Evolutionary conservation across 2,113 vertebrate species (phyloP), one percentile per base, ranked within the genome.

Genomic region (Psophia crepitans): DNA sequence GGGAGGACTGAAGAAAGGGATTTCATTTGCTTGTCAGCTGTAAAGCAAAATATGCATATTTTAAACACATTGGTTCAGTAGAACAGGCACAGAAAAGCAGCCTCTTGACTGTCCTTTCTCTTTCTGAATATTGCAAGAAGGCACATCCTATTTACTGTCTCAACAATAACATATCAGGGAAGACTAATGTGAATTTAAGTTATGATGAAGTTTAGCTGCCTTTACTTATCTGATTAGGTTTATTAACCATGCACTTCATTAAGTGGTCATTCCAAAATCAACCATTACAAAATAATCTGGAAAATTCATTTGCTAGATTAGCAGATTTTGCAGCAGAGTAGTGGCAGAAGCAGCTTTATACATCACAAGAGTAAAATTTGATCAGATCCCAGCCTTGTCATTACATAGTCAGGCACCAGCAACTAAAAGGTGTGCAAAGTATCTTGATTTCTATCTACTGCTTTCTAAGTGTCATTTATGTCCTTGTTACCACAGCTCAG

Each of bases 1-100:
- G 98, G 84, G 53, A 97, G 79, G 53, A 99, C 93, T 5, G 98
- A 96, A 2, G 98, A 97, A 94, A 99, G 97, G 0, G 99, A 99
- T 93, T 99, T 99, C 43, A 98, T 95, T 32, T 98, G 98, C 35
- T 35, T 96, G 96, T 99, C 97, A 86, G 98, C 99, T 99, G 92
- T 58, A 96, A 97, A 94, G 14, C 2, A 97, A 94, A 94, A 96
- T 2, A 73, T 1, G 8, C 5, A 1, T 21, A 28, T 27, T 75
- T 75, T 79, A 44, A 56, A 46, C 1, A 43, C 8, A 33, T 0
- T 37, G 32, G 39, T 44, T 70, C 15, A 70, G 43, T 11, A 51
- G 39, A 91, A 88, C 9, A 86, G 69, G 49, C 26, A 80, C 8
- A 87, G 12, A 33, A 53, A 11, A 85, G 16, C 27, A 60, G 48